Evolutionary conservation across 1,140 invertebrate species (phyloP).

Genomic region (Contarinia nasturtii): DNA sequence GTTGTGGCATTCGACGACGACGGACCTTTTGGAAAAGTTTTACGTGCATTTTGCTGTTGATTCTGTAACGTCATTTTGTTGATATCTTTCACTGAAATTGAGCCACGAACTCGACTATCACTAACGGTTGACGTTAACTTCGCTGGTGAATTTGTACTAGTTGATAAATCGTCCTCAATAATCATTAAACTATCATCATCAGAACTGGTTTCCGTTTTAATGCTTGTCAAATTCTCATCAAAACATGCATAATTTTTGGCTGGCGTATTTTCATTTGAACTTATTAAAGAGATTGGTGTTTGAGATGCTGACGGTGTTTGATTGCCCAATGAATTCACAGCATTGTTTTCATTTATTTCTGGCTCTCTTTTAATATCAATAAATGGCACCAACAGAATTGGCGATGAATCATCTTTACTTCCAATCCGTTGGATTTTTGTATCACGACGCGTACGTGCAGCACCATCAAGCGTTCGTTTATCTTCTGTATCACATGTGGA

Average conservation of each 20-base stretch:
- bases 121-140: too few relatives aligned
- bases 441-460: too few relatives aligned
- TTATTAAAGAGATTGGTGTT: neutral
- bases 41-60: slow-evolving; percentile 11
- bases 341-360: slow-evolving; percentile 12
- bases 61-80: slow-evolving; percentile 4
- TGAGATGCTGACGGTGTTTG: slow-evolving; percentile 8
- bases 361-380: slow-evolving; percentile 24
- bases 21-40: slow-evolving; percentile 12
- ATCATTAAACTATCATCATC: slow-evolving; percentile 3
- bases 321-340: slow-evolving; percentile 7
- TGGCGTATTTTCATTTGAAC: too few relatives aligned
- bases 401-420: neutral
- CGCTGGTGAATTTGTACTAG: too few relatives aligned
- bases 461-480: neutral
- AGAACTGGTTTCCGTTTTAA: slow-evolving; percentile 13
- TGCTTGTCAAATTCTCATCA: neutral
- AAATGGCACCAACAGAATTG: slow-evolving; percentile 10
- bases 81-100: neutral
- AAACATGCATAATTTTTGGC: too few relatives aligned
- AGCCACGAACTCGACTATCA: too few relatives aligned
- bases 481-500: neutral
- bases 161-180: too few relatives aligned
- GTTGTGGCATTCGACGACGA: slow-evolving; percentile 4
- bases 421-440: too few relatives aligned